phyloP scores from a whole-genome alignment of 2,888 invertebrate genomes.

The Hypomecis punctinalis region DNA sequence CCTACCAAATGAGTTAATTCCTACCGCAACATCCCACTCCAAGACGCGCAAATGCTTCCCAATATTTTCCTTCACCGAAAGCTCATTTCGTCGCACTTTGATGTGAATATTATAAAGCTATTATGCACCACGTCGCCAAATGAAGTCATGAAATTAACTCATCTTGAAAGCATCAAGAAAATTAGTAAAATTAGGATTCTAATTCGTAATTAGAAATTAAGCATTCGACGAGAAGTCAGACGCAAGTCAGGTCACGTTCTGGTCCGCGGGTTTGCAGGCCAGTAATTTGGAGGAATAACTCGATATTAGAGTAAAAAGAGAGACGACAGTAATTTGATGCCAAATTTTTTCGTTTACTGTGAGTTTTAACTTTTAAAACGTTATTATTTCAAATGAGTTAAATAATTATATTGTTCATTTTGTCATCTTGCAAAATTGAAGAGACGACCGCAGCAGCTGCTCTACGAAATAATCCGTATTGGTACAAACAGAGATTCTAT shows the following conservation, averaged over 20 bases:
- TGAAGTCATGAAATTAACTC: conserved; percentile 43
- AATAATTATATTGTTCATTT: no score
- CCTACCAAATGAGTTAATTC: background rate
- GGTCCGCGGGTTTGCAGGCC: conserved; percentile 30
- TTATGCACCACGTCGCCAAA: conserved; percentile 14
- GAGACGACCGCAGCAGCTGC: no score
- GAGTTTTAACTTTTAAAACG: no score
- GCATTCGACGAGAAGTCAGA: conserved; percentile 50
- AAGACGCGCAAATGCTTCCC: background rate
- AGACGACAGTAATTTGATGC: no score
- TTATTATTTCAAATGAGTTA: no score
- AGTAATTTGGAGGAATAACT: conserved; percentile 27
- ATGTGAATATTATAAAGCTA: conserved; percentile 12
- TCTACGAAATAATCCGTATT: no score
- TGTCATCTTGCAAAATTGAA: no score
- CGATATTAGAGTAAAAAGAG: no score
- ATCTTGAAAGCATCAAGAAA: conserved; percentile 43
- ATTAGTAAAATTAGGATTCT: conserved; percentile 51
- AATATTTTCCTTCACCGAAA: background rate
- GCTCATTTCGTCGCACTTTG: conserved; percentile 9
- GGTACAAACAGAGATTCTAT: no score
- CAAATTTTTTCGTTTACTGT: no score
- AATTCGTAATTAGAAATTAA: conserved; percentile 61
- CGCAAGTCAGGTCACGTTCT: conserved; percentile 43
- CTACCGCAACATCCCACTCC: background rate